Base-by-base conservation (phyloP, 2,888 invertebrate species). In the Neoascia interrupta region DNA sequence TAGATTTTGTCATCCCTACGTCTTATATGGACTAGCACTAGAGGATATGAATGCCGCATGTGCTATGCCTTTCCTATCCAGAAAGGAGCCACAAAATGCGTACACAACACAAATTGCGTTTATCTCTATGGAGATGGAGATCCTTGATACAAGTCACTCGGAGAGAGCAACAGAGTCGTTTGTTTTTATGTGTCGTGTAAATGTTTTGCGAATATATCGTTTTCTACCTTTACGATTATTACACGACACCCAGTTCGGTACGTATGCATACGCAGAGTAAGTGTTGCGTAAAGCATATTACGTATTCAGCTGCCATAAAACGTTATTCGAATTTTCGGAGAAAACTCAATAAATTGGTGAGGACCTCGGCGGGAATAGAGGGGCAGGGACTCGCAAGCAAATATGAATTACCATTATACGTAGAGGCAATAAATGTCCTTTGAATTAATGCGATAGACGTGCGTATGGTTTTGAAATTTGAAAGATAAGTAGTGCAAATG, bases 151-250 rank as follows among this genome's bases (percentile, higher is more conserved):
- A 43, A 47, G 37, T 63, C 18, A 53, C 43, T 41, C 51, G 41
- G 10, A 61, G 31, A 54, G 31, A 72, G 70, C 76, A 76, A 76
- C 76, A 76, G 76, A 72, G 64, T 66, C 70, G 70, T 76, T 76
- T 76, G 60, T 60, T 76, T 76, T 76, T 76, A 76, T 76, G 72
- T 72, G 70, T 76, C 58, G 64, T 76, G 51, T 76, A 72, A 76
- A 76, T 76, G 72, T 54, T 76, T 76, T 66, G 60, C 53, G 64
- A 76, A 76, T 76, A 31, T 64, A 76, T 63, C 63, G 70, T 64
- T 54, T 64, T 41, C 58, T 47, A 72, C 70, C 76, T 60, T 60
- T 66, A 70, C 60, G 64, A 72, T 76, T 66, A 72, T 76, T 64
- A 51, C 45, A 36, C 58, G n/a, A 60, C 64, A 60, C 76, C 43